A percentile compares a stretch with the other conserved stretches of the same genome.
Conservation (phyloP, 2,797 vertebrate species). For the Phoebastria nigripes region DNA sequence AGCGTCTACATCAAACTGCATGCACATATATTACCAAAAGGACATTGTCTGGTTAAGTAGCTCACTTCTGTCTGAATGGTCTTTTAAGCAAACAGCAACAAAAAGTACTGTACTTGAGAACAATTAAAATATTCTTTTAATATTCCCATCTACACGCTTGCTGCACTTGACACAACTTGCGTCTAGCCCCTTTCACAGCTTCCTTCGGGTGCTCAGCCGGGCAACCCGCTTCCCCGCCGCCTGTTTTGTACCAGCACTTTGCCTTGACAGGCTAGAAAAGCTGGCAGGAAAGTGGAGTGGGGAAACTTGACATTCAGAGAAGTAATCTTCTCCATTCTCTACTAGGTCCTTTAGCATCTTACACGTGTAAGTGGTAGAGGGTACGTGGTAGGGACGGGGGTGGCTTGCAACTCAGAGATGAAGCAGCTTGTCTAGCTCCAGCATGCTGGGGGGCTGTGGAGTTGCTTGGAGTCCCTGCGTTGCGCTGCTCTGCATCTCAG, state of each 20-base stretch:
- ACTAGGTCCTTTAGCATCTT: neutral
- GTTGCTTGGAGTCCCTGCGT: neutral
- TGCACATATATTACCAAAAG: neutral
- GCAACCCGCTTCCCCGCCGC: accelerated
- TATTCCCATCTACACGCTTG: neutral
- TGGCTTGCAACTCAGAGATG: neutral
- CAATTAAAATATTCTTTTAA: neutral
- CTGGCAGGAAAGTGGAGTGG: neutral
- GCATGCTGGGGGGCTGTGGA: neutral
- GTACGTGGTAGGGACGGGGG: neutral
- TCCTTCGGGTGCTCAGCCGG: neutral
- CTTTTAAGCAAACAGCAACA: neutral
- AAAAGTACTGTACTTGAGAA: neutral
- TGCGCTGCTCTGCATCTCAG: neutral
- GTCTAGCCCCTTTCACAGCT: neutral
- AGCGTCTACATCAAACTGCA: neutral
- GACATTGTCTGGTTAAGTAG: neutral
- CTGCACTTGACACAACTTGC: neutral
- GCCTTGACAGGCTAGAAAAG: neutral
- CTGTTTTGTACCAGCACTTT: neutral
- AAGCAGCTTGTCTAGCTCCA: neutral
- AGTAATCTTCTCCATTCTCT: neutral
- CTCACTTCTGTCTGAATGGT: neutral
- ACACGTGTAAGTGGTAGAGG: accelerated
- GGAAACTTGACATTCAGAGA: neutral